Percentiles rank a stretch among this genome's conserved stretches.
These are phyloP conservation scores for Shargacucullia verbasci DNA, from an alignment of 2,888 invertebrate species.

Conservation along the genomic window DNA sequence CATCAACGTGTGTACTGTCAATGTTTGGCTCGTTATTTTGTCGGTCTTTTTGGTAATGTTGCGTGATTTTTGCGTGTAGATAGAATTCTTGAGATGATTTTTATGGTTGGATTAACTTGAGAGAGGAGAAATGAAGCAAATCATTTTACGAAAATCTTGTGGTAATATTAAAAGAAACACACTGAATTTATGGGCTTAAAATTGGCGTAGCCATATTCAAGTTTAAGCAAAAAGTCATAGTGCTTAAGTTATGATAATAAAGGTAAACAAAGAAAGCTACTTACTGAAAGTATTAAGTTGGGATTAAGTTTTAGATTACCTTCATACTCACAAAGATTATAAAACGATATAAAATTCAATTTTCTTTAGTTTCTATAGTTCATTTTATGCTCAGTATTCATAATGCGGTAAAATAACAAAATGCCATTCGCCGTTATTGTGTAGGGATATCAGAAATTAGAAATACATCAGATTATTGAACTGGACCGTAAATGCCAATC, in stretches of 20 bases:
- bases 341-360: conserved; percentile 51
- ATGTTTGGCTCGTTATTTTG: conserved; percentile 60
- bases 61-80: conserved; percentile 38
- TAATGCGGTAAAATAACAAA: conserved; percentile 45
- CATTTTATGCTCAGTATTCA: conserved; percentile 50
- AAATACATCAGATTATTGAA: conserved; percentile 49
- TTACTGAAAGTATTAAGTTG: conserved; percentile 9
- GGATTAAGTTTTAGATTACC: conserved; percentile 38
- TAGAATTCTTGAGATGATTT: conserved; percentile 31
- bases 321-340: conserved; percentile 34
- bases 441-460: conserved; percentile 48
- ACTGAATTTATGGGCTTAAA: too few species aligned
- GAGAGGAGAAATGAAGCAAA: too few species aligned
- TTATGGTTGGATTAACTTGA: conserved; percentile 27
- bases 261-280: too few species aligned
- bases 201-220: too few species aligned
- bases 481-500: conserved; percentile 32
- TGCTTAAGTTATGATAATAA: too few species aligned
- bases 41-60: conserved; percentile 41
- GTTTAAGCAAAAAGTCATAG: too few species aligned
- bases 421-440: conserved; percentile 48
- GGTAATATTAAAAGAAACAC: too few species aligned
- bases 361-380: conserved; percentile 44
- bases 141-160: too few species aligned
- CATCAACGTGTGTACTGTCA: conserved; percentile 64